These are phyloP conservation scores for Tortrix viridana DNA, from an alignment of 2,888 invertebrate species.

Conservation along the genomic window DNA sequence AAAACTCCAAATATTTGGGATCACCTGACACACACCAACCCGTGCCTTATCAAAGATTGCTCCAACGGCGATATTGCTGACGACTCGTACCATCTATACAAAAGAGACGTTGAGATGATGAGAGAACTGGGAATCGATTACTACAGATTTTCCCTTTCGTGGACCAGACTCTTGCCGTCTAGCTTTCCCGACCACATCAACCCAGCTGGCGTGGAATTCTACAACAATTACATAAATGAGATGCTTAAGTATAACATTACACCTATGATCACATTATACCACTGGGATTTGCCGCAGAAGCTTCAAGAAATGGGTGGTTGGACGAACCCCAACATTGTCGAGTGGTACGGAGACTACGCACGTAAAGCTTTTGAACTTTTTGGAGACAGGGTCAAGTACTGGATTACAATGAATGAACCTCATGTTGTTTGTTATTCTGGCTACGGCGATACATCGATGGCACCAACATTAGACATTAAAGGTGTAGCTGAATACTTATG, in stretches of 20 bases:
- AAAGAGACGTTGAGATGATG: constrained; percentile 78
- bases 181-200: constrained; percentile 83
- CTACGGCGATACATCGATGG: constrained; percentile 61
- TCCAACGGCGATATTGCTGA: constrained; percentile 84
- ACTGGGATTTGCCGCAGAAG: constrained; percentile 76
- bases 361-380: constrained; percentile 63
- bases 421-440: constrained; percentile 60
- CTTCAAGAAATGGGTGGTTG: constrained; percentile 81
- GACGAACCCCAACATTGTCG: constrained; percentile 64
- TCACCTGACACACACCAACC: constrained; percentile 71
- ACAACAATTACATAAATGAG: constrained; percentile 85
- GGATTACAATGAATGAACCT: constrained; percentile 85
- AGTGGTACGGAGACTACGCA: constrained; percentile 74
- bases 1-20: constrained; percentile 87
- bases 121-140: constrained; percentile 72
- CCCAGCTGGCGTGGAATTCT: constrained; percentile 83
- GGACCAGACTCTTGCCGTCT: constrained; percentile 86
- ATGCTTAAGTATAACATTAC: constrained; percentile 83
- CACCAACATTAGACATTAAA: constrained; percentile 59
- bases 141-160: constrained; percentile 85
- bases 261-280: constrained; percentile 82
- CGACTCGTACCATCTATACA: constrained; percentile 84
- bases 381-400: constrained; percentile 76
- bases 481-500: constrained; percentile 78
- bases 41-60: constrained; percentile 76